Base-by-base conservation (phyloP, 2,888 invertebrate species). In the Neocrepidodera transversa region DNA sequence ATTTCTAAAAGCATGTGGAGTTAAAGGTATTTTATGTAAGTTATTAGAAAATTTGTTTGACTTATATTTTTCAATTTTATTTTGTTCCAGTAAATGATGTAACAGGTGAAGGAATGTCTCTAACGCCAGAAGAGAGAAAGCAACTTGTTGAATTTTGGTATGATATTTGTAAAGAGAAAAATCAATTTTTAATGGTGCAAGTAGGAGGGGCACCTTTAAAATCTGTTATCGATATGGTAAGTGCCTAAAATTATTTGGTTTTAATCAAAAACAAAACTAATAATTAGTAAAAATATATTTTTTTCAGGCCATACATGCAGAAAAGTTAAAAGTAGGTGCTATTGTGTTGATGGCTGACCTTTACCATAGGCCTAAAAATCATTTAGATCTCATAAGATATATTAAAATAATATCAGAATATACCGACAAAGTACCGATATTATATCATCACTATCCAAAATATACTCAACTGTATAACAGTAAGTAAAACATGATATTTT, bases 371-470 rank as follows among this genome's bases (percentile, higher is more conserved):
- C 92, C 92, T 1, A 78, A 79, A 10, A 82, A 79, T 1, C 80
- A 84, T 0, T 76, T 82, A 6, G 85, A 89, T 38, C 79, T 92
- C 49, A 86, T 88, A 0, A 80, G 82, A 54, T 92, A 92, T 73
- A 81, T 92, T 45, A 83, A 84, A 67, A 74, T 83, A 45, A 85
- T 94, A n/a, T 69, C 71, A 7, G 66, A 70, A 47, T 66, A 65
- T 50, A 71, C 70, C 30, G 67, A 69, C 18, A 86, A 86, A 5
- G 85, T 89, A 1, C 94, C 94, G 0, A 84, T 94, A 49, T 81
- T 92, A 16, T 93, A 93, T 74, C 94, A 95, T 74, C 93, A 94
- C 73, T 89, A 92, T 69, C 93, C 93, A 1, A 81, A 81, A 61
- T 85, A 88, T 76, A 88, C 87, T 26, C 86, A 86, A 35, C 30